These are phyloP conservation scores for Anhinga anhinga DNA, from an alignment of 2,113 vertebrate genomes.

Conservation along the genomic window DNA sequence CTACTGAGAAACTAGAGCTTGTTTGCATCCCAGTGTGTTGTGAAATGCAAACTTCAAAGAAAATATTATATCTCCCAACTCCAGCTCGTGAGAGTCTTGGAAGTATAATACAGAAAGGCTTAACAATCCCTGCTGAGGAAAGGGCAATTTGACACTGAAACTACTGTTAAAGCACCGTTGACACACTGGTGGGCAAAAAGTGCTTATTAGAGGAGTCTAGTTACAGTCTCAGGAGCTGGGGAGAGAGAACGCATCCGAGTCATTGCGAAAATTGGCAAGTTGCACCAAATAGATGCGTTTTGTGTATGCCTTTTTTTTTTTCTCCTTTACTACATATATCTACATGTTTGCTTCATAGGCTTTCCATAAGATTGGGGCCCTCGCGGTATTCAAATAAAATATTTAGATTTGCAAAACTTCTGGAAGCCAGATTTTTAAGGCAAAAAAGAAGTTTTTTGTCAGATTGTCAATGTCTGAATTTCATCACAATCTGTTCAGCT, in stretches of 20 bases:
- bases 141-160: constrained; percentile 80
- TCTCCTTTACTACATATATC: constrained; percentile 46
- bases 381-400: constrained; percentile 73
- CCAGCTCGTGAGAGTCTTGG: constrained; percentile 79
- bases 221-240: constrained; percentile 53
- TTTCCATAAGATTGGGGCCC: constrained; percentile 71
- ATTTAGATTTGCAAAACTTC: constrained; percentile 79
- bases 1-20: constrained; percentile 74
- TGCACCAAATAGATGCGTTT: constrained; percentile 34
- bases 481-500: constrained; percentile 81
- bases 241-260: constrained; percentile 41
- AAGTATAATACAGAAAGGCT: constrained; percentile 80
- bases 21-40: constrained; percentile 78
- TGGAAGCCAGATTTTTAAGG: constrained; percentile 78
- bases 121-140: constrained; percentile 80
- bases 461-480: constrained; percentile 80
- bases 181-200: constrained; percentile 76
- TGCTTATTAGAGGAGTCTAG: constrained; percentile 74
- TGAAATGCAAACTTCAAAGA: constrained; percentile 83
- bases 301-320: not conserved
- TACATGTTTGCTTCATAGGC: constrained; percentile 74
- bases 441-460: constrained; percentile 76
- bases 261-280: constrained; percentile 57
- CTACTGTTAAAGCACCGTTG: constrained; percentile 74
- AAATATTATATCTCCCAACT: constrained; percentile 82